A percentile compares a stretch with the other conserved stretches of the same genome.
Evolutionary conservation across 2,888 invertebrate species (phyloP).

Genomic region (Homarus gammarus): DNA sequence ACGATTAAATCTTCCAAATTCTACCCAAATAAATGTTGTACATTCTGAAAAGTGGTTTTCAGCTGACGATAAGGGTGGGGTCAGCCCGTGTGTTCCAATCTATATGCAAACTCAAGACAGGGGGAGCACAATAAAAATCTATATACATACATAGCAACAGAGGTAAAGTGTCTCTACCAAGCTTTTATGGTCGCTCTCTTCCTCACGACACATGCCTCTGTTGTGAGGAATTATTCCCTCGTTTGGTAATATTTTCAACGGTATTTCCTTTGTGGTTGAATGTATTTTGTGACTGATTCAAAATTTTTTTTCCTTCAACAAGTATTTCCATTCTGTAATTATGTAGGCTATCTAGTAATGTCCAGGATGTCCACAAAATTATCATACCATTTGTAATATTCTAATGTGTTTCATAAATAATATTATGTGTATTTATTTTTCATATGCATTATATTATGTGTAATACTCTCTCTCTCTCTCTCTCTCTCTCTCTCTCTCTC

Average conservation of each 20-base stretch:
- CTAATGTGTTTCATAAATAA: too few species aligned
- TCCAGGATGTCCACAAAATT: too few species aligned
- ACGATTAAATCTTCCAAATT: not conserved
- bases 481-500: too few species aligned
- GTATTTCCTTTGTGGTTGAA: not conserved
- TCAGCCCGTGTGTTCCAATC: slow-evolving; percentile 27
- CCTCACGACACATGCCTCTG: not conserved
- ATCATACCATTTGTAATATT: too few species aligned
- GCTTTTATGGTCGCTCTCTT: not conserved
- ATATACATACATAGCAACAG: slow-evolving; percentile 4
- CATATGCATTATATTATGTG: too few species aligned
- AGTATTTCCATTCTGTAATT: too few species aligned
- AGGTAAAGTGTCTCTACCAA: not conserved
- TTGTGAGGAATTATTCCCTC: not conserved
- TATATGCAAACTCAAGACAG: slow-evolving; percentile 45
- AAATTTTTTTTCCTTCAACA: too few species aligned
- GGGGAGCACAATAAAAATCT: not conserved
- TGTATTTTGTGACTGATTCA: not conserved
- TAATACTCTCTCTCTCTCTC: too few species aligned
- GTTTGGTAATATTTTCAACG: not conserved
- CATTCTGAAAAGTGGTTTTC: not conserved
- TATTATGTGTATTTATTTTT: too few species aligned
- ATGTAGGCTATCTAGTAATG: too few species aligned
- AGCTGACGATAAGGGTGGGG: not conserved
- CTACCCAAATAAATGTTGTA: not conserved